phyloP scores from a whole-genome alignment of 2,888 invertebrate genomes.

The Himalopsyche tibetana region DNA sequence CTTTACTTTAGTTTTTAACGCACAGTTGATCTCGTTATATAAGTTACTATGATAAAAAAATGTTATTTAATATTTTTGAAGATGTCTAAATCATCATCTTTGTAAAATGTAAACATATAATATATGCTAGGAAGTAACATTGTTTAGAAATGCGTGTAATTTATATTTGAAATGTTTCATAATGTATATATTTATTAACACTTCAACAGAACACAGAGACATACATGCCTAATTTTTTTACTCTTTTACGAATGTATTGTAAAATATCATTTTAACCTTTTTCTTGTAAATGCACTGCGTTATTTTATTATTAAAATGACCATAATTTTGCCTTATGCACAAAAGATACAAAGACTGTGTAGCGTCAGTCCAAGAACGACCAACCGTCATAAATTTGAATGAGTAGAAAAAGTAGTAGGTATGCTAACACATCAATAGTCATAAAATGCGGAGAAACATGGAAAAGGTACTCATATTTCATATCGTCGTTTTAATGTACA shows the following conservation, averaged over 20 bases:
- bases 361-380: slow-evolving; percentile 50
- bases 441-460: slow-evolving; percentile 30
- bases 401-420: slow-evolving; percentile 21
- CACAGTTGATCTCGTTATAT: slow-evolving; percentile 62
- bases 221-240: slow-evolving; percentile 19
- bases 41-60: slow-evolving; percentile 48
- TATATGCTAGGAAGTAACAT: neutral
- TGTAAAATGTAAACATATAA: neutral
- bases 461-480: slow-evolving; percentile 31
- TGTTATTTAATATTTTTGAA: slow-evolving; percentile 40
- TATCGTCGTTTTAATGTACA: slow-evolving; percentile 7
- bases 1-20: slow-evolving; percentile 44
- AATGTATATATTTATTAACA: neutral
- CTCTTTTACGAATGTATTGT: neutral
- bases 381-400: slow-evolving; percentile 41
- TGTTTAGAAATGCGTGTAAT: slow-evolving; percentile 29
- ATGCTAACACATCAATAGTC: slow-evolving; percentile 6
- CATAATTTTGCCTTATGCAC: slow-evolving; percentile 58
- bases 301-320: slow-evolving; percentile 46
- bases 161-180: slow-evolving; percentile 23
- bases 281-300: neutral
- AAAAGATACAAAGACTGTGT: slow-evolving; percentile 56
- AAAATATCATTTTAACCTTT: neutral
- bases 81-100: slow-evolving; percentile 26
- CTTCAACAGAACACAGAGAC: neutral